Evolutionary conservation across 35 echinoderm and acorn worm species (phyloP).

Genomic region (Anneissia japonica): DNA sequence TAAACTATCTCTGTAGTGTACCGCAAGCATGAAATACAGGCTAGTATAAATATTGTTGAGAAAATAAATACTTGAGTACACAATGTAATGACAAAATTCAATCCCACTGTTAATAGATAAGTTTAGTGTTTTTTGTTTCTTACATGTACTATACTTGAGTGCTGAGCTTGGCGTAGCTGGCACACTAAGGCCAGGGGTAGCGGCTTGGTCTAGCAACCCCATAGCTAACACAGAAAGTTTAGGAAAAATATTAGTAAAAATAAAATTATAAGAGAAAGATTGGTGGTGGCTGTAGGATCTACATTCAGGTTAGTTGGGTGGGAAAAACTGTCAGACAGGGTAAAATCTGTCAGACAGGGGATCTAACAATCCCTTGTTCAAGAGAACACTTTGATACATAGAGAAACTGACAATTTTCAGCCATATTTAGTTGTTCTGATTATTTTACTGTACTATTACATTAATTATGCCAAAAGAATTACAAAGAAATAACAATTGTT

Average conservation of each 20-base stretch:
- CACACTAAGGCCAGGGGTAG: background rate
- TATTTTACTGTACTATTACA: no score
- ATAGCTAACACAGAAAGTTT: conserved; percentile 34
- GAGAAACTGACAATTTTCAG: no score
- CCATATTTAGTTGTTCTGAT: no score
- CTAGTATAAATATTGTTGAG: background rate
- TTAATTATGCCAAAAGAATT: background rate
- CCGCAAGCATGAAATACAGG: background rate
- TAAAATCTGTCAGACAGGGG: background rate
- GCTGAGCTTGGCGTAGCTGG: conserved; percentile 26
- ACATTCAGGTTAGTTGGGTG: no score
- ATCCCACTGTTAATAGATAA: background rate
- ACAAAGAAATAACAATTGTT: background rate
- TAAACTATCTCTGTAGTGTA: background rate
- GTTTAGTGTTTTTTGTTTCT: conserved; percentile 28
- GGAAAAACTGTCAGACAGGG: background rate
- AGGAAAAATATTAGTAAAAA: no score
- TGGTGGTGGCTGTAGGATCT: no score
- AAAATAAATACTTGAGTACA: background rate
- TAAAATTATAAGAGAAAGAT: no score
- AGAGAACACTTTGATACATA: no score
- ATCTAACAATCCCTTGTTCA: background rate
- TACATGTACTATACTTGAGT: conserved; percentile 59
- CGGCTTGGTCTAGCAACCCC: conserved; percentile 60
- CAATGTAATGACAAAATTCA: background rate